phyloP scores from a whole-genome alignment of 2,888 invertebrate species.

The Exocentrus adspersus region DNA sequence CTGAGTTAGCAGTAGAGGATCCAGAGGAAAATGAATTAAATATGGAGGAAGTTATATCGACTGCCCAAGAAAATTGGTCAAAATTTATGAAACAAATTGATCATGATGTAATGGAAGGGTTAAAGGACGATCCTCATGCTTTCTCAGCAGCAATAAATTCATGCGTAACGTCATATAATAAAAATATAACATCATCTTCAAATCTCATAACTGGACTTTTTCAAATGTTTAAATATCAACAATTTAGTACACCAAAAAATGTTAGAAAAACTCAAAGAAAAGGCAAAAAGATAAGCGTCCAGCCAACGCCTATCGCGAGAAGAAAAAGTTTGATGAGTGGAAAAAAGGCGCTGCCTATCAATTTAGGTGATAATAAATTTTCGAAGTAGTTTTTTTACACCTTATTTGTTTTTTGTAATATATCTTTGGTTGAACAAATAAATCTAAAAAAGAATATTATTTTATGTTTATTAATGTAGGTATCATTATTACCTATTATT shows the following conservation, averaged over 20 bases:
- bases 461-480: no score
- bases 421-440: background rate
- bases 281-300: constrained; percentile 19
- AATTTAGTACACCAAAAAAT: constrained; percentile 1
- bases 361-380: constrained; percentile 12
- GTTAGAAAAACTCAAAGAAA: constrained; percentile 14
- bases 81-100: constrained; percentile 10
- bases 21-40: background rate
- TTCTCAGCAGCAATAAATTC: constrained; percentile 18
- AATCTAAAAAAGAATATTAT: no score
- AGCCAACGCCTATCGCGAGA: constrained; percentile 22
- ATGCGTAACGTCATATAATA: constrained; percentile 5
- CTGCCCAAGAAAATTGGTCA: constrained; percentile 15
- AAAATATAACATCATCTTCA: constrained; percentile 15
- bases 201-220: constrained; percentile 14
- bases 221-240: constrained; percentile 12
- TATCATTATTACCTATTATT: no score
- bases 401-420: background rate
- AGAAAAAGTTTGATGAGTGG: constrained; percentile 15
- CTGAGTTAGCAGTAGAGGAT: background rate
- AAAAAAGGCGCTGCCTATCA: constrained; percentile 12
- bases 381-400: background rate
- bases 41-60: constrained; percentile 1
- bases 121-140: constrained; percentile 15
- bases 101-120: constrained; percentile 8